Conservation (phyloP, 2,888 invertebrate genomes). For the Anodontia alba region DNA sequence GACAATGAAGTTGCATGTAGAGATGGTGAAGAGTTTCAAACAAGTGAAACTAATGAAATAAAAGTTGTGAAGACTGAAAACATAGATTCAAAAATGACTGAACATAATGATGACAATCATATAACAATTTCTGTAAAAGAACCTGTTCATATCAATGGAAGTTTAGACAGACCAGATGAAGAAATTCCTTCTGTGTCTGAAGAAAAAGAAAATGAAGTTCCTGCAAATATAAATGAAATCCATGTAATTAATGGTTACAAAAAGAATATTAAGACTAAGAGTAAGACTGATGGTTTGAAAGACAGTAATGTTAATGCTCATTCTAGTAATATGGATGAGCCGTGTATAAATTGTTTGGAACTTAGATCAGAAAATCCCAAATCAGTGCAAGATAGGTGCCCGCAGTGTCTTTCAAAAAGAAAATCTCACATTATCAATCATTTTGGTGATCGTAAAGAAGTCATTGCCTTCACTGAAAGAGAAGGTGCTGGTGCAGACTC, state of each 20-base stretch:
- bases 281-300: not conserved
- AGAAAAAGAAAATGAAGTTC: not conserved
- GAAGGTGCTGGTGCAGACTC: conserved; percentile 23
- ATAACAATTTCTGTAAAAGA: too few relatives aligned
- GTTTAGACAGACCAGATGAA: too few relatives aligned
- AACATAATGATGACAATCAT: too few relatives aligned
- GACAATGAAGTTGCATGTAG: too few relatives aligned
- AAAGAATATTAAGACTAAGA: not conserved
- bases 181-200: too few relatives aligned
- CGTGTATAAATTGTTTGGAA: conserved; percentile 58
- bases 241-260: not conserved
- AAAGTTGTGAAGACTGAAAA: too few relatives aligned
- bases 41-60: too few relatives aligned
- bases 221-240: not conserved
- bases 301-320: not conserved
- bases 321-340: conserved; percentile 11
- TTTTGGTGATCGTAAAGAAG: conserved; percentile 31
- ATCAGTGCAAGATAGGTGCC: conserved; percentile 21
- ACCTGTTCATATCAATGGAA: too few relatives aligned
- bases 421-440: conserved; percentile 34
- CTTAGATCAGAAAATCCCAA: conserved; percentile 11
- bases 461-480: conserved; percentile 49
- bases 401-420: conserved; percentile 31
- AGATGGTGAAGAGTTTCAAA: too few relatives aligned
- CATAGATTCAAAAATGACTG: too few relatives aligned